These are phyloP conservation scores for Sebastes taczanowskii DNA, from an alignment of 2,797 vertebrate genomes.

Conservation along the genomic window DNA sequence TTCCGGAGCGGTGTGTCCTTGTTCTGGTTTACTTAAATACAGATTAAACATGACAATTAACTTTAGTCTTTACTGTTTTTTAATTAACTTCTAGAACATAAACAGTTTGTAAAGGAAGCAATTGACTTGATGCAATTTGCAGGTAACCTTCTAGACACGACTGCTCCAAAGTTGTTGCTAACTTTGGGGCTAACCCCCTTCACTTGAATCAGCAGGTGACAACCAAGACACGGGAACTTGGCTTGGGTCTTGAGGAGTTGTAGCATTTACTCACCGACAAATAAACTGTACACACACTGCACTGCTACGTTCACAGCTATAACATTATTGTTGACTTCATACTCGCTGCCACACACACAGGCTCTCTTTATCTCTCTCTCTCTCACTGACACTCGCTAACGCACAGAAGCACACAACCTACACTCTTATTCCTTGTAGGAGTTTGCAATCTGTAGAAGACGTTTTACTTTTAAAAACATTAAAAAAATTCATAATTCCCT, in stretches of 20 bases:
- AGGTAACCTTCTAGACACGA: too few relatives aligned
- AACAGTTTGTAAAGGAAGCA: background rate
- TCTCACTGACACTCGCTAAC: too few relatives aligned
- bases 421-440: too few relatives aligned
- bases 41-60: background rate
- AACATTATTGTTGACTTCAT: background rate
- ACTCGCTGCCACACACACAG: background rate
- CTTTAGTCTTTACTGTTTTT: background rate
- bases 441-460: too few relatives aligned
- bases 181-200: background rate
- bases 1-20: background rate
- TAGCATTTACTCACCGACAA: background rate
- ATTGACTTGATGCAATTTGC: background rate
- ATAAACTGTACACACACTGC: background rate
- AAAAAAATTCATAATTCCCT: too few relatives aligned
- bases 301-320: background rate
- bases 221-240: background rate
- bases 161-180: background rate
- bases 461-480: too few relatives aligned
- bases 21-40: background rate
- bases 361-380: too few relatives aligned
- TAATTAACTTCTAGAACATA: background rate
- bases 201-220: background rate
- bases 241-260: background rate
- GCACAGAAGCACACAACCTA: too few relatives aligned